Conservation (phyloP, 2,888 invertebrate species). For the Eulithis testata region DNA sequence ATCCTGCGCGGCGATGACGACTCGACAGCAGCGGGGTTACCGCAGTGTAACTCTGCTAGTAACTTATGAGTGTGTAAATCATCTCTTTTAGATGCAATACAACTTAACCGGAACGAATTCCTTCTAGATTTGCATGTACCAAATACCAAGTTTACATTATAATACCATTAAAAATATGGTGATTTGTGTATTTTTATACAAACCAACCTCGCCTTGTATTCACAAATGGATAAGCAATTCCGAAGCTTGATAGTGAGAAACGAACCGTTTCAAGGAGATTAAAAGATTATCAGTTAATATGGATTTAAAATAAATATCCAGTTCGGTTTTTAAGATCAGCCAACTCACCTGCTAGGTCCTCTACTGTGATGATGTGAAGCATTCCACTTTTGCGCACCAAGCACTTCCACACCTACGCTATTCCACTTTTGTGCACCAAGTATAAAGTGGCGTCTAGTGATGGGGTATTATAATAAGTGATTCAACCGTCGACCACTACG, state of each 20-base stretch:
- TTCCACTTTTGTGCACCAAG: too few species aligned
- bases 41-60: too few species aligned
- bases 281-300: constrained; percentile 1
- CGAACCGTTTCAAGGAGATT: constrained; percentile 7
- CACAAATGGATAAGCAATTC: constrained; percentile 20
- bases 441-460: too few species aligned
- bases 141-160: background rate
- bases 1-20: too few species aligned
- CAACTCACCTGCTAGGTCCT: too few species aligned
- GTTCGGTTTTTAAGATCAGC: too few species aligned
- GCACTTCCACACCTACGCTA: too few species aligned
- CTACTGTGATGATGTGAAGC: too few species aligned
- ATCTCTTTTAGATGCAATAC: background rate
- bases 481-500: too few species aligned
- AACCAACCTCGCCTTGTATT: background rate
- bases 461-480: too few species aligned
- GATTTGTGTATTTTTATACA: background rate
- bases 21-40: too few species aligned
- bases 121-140: background rate
- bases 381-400: too few species aligned
- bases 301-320: background rate
- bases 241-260: constrained; percentile 3
- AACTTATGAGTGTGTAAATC: background rate
- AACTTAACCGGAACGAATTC: constrained; percentile 1
- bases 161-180: constrained; percentile 3